These are phyloP conservation scores for Epizoanthus fatuus DNA, from an alignment of 92 coral and sea anemone genomes.

Conservation along the genomic window DNA sequence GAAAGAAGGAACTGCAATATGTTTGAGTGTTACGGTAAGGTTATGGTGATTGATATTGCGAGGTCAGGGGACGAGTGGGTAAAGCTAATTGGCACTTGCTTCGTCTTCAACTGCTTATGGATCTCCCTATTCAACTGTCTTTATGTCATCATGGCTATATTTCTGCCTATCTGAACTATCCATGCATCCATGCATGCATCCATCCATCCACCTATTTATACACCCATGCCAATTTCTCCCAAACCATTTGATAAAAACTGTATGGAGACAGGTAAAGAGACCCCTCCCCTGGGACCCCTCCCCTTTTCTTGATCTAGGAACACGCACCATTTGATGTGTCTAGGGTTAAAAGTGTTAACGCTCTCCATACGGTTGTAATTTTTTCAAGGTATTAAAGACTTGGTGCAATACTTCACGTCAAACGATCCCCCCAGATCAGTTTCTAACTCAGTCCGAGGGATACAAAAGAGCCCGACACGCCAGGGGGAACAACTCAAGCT, in stretches of 20 bases:
- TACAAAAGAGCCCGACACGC: background rate
- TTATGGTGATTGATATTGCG: too few relatives aligned
- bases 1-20: conserved; percentile 80
- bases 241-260: too few relatives aligned
- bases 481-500: conserved; percentile 21
- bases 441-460: conserved; percentile 26
- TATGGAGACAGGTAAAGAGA: too few relatives aligned
- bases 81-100: too few relatives aligned
- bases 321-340: too few relatives aligned
- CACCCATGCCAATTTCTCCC: too few relatives aligned
- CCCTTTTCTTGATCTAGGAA: too few relatives aligned
- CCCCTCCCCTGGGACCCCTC: too few relatives aligned
- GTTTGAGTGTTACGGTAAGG: conserved; percentile 83
- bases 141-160: background rate
- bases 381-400: conserved; percentile 66
- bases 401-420: conserved; percentile 63
- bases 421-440: conserved; percentile 15
- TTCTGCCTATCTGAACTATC: background rate
- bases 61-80: conserved; percentile 5
- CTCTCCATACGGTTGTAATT: background rate
- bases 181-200: background rate
- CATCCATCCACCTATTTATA: too few relatives aligned
- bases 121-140: too few relatives aligned
- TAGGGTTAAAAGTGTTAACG: background rate
- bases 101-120: too few relatives aligned